Percentiles rank a stretch among this genome's conserved stretches.
Evolutionary conservation across 2,797 vertebrate genomes (phyloP).

Genomic region (Jordanella pulchra): DNA sequence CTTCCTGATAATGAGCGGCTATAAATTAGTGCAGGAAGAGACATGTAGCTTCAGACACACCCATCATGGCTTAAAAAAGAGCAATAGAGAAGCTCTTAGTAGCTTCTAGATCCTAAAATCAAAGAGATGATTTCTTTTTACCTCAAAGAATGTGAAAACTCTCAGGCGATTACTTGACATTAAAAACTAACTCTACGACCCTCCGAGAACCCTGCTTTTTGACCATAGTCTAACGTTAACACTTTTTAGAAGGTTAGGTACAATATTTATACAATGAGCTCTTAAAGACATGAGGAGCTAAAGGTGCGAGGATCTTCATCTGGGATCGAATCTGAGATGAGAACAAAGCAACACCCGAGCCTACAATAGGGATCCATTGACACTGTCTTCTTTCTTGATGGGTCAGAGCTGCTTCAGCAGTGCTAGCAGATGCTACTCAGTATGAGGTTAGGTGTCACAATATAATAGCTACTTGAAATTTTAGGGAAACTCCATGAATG

Average conservation of each 20-base stretch:
- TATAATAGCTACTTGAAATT: too few species aligned
- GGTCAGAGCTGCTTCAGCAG: too few species aligned
- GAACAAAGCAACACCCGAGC: too few species aligned
- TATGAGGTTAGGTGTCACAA: too few species aligned
- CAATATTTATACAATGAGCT: too few species aligned
- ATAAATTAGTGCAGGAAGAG: slow-evolving; percentile 32
- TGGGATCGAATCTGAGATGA: too few species aligned
- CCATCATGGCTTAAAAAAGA: not conserved
- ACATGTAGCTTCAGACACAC: slow-evolving; percentile 17
- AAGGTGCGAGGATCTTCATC: too few species aligned
- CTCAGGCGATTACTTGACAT: not conserved
- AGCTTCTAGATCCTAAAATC: not conserved
- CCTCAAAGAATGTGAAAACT: too few species aligned
- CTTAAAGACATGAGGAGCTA: too few species aligned
- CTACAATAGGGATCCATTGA: too few species aligned
- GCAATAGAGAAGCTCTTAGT: not conserved
- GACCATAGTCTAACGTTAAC: not conserved
- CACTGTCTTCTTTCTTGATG: too few species aligned
- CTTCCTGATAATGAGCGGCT: slow-evolving; percentile 48
- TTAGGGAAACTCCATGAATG: slow-evolving; percentile 5
- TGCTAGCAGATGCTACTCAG: too few species aligned
- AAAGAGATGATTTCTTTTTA: not conserved
- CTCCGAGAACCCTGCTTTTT: not conserved
- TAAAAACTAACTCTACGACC: not conserved
- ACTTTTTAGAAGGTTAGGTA: not conserved